These are phyloP conservation scores for Carcharodon carcharias DNA, from an alignment of 2,797 vertebrate genomes.

Conservation along the genomic window DNA sequence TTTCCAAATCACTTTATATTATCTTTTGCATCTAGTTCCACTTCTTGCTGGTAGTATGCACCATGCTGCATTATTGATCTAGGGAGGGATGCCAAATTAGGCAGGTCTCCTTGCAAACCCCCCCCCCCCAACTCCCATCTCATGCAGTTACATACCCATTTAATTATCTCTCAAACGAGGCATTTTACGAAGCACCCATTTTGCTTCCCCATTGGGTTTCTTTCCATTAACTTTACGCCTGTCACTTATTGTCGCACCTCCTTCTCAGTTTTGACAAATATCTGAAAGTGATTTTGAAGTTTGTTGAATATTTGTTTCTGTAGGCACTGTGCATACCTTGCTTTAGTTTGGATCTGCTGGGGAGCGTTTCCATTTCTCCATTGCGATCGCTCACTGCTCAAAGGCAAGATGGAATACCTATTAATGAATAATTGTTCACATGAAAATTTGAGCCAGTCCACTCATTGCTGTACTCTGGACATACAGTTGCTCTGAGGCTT, in stretches of 20 bases:
- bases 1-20: neutral
- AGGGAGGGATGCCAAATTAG: too few species aligned
- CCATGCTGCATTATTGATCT: neutral
- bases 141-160: too few species aligned
- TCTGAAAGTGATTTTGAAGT: neutral
- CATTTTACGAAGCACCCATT: too few species aligned
- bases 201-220: too few species aligned
- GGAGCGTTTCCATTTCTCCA: neutral
- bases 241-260: too few species aligned
- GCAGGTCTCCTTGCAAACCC: neutral
- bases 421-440: neutral
- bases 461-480: too few species aligned
- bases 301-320: neutral
- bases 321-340: neutral
- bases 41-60: neutral
- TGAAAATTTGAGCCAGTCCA: too few species aligned
- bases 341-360: neutral
- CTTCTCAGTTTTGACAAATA: neutral
- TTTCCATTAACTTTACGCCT: too few species aligned
- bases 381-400: neutral
- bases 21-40: neutral
- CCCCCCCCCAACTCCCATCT: too few species aligned
- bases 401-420: neutral
- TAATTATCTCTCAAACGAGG: too few species aligned
- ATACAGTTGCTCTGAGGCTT: too few species aligned